Base-by-base conservation (phyloP, 2,888 invertebrate species). In the Vesta saturnalis region DNA sequence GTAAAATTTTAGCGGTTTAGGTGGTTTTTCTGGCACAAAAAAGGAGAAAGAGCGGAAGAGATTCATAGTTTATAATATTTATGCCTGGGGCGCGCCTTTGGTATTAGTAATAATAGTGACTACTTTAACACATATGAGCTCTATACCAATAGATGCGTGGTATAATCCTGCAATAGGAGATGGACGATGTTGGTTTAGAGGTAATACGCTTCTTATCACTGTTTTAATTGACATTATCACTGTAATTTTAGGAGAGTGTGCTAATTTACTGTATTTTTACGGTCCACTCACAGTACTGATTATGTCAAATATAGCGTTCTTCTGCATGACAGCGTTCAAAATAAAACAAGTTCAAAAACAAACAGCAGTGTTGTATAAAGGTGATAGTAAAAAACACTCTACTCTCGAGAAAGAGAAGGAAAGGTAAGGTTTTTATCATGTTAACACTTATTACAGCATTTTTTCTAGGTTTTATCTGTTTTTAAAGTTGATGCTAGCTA, bases 401-500 rank as follows among this genome's bases (percentile, higher is more conserved):
- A 85, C n/a, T n/a, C n/a, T 86, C 60, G 83, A 83, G 69, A 79
- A 79, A 64, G 82, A 83, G 57, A 82, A 82, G 66, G 85, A 80
- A 80, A 81, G 79, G 84, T 85, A 55, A 55, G 23, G 1, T 55
- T 18, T 18, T 4, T 1, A 3, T 3, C 16, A 10, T 30, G 30
- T 30, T 30, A 1, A 16, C 5, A 16, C 14, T 18, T 15, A 15
- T 8, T 8, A 49, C 2, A 18, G 6, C 5, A 49, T 18, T 8
- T 46, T 14, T 69, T 71, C 19, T 84, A 94, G 94, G 83, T 94
- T 92, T 80, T 90, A 89, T 21, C 84, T 94, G 1, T 94, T 94
- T 80, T 79, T 94, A 76, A 94, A 94, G 78, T 84, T 95, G 39
- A 92, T 94, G 80, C 86, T 94, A 74, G 93, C 94, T 21, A 94